Evolutionary conservation across 2,888 invertebrate genomes (phyloP).

Genomic region (Acanthacorydalis orientalis): DNA sequence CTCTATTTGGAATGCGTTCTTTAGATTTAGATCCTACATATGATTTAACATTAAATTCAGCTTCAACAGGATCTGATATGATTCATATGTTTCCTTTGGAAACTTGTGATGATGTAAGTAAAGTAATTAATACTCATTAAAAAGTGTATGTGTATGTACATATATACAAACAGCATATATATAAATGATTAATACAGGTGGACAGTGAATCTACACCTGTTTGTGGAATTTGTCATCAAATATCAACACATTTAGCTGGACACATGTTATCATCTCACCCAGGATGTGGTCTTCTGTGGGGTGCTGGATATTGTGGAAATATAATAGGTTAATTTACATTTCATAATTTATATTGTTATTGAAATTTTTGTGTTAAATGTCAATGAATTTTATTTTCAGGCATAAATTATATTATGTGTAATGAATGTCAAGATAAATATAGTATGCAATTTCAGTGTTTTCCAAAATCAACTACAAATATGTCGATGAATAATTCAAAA

Average conservation of each 20-base stretch:
- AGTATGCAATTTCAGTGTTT: conserved; percentile 10
- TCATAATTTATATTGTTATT: background rate
- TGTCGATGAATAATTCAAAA: conserved; percentile 3
- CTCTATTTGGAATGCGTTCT: conserved; percentile 17
- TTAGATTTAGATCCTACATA: conserved; percentile 8
- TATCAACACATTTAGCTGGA: conserved; percentile 24
- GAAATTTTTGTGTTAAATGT: background rate
- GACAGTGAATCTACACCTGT: conserved; percentile 13
- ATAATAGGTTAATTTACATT: conserved; percentile 18
- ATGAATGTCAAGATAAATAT: conserved; percentile 31
- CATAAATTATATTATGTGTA: conserved; percentile 31
- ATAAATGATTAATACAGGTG: background rate
- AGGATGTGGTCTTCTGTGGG: conserved; percentile 33
- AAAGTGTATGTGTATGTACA: too few species aligned
- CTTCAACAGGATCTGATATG: conserved; percentile 4
- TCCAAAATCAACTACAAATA: conserved; percentile 2
- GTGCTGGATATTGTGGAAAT: conserved; percentile 33
- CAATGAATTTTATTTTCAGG: conserved; percentile 16
- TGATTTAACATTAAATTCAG: conserved; percentile 7
- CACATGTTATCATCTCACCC: conserved; percentile 34
- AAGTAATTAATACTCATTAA: background rate
- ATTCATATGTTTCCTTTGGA: conserved; percentile 1
- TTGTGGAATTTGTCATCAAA: conserved; percentile 29
- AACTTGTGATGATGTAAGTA: background rate
- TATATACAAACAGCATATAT: background rate